A percentile compares a stretch with the other conserved stretches of the same genome.
These are phyloP conservation scores for Antedon mediterranea DNA, from an alignment of 53 echinoderm and acorn worm genomes.

Conservation along the genomic window DNA sequence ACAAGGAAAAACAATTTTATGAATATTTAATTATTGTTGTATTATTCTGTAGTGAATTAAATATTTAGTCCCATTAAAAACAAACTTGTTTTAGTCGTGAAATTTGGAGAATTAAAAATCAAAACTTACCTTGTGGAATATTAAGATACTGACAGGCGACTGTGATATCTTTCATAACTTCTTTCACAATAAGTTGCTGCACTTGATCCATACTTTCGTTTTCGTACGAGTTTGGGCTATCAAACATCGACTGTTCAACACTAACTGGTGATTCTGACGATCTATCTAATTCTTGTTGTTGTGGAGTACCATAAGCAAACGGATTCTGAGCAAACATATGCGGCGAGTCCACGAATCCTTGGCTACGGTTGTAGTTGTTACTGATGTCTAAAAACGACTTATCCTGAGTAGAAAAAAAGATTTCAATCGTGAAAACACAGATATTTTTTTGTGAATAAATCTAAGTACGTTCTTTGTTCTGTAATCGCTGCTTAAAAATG, in stretches of 20 bases:
- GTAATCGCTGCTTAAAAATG: background rate
- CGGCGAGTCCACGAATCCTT: background rate
- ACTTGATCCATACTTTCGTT: slow-evolving; percentile 26
- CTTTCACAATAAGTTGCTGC: slow-evolving; percentile 27
- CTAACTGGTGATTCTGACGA: background rate
- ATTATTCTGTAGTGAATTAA: too few species aligned
- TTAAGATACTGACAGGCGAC: slow-evolving; percentile 37
- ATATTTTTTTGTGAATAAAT: background rate
- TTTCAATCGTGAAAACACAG: background rate
- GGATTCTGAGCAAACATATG: background rate
- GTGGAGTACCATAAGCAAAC: background rate
- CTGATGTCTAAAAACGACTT: background rate
- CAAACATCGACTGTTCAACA: background rate
- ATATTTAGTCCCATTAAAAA: too few species aligned
- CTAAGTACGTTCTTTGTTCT: background rate
- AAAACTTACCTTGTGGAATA: slow-evolving; percentile 41
- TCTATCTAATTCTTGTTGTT: background rate
- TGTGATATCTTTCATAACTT: slow-evolving; percentile 37
- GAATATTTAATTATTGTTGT: background rate
- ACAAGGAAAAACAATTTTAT: background rate
- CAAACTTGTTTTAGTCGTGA: background rate
- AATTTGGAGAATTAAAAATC: too few species aligned
- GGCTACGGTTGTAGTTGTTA: background rate
- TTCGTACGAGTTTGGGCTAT: background rate
- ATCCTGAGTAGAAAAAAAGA: background rate